Evolutionary conservation across 1,140 invertebrate species (phyloP), one percentile per base, ranked within the genome.

Genomic region (Chrysomallon squamiferum): DNA sequence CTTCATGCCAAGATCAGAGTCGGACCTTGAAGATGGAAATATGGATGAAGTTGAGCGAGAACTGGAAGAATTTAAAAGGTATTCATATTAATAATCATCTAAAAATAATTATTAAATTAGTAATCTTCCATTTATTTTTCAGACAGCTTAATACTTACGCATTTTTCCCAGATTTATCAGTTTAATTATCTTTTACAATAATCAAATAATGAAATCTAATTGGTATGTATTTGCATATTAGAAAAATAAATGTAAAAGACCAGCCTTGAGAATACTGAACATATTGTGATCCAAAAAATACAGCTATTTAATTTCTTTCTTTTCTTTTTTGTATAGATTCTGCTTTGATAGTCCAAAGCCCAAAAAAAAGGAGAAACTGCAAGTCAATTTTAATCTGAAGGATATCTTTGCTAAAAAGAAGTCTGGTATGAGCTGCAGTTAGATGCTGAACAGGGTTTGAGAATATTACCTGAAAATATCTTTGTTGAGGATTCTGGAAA

Each of bases 61-160:
- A 81, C 80, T 93, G 68, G 92, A 93, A 83, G 91, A 90, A 45
- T 93, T 93, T 82, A 93, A 93, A 83, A 87, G 91, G 71, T 85
- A 65, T 15, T 38, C n/a, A n/a, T n/a, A n/a, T n/a, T n/a, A n/a
- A n/a, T n/a, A n/a, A n/a, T n/a, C n/a, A 62, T 52, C 18, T 13
- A 30, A 1, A 27, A 9, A 38, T 49, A 52, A n/a, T 32, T 4
- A 9, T 20, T 2, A 18, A 22, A 18, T 13, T 27, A 22, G 33
- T 49, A 11, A 2, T 27, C 32, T 43, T 61, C 45, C 11, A 22
- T 59, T 59, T n/a, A n/a, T n/a, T n/a, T n/a, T n/a, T n/a, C n/a
- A n/a, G n/a, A n/a, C n/a, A n/a, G n/a, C n/a, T n/a, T n/a, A n/a
- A n/a, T n/a, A n/a, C n/a, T n/a, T n/a, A n/a, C n/a, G n/a, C n/a